Percentiles rank a stretch among this genome's conserved stretches.
Evolutionary conservation across 2,888 invertebrate species (phyloP).

Genomic region (Beris morrisii): DNA sequence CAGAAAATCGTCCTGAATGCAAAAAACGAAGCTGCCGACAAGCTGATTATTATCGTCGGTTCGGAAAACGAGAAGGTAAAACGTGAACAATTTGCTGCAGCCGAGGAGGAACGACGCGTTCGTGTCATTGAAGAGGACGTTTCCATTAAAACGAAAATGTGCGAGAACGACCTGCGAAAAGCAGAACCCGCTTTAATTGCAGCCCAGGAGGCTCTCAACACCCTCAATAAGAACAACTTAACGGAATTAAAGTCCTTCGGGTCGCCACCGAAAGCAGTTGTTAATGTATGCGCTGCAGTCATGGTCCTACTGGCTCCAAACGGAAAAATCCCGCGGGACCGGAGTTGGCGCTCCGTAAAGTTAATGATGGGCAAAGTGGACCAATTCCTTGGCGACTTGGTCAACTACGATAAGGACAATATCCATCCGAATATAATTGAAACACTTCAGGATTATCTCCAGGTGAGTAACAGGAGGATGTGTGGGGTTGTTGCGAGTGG

Average conservation of each 20-base stretch:
- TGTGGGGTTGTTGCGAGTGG: too few relatives aligned
- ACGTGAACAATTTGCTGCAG: conserved; percentile 78
- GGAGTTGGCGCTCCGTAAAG: conserved; percentile 93
- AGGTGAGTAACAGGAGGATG: conserved; percentile 41
- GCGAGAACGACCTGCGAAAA: conserved; percentile 86
- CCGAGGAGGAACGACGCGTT: conserved; percentile 89
- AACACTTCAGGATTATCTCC: conserved; percentile 60
- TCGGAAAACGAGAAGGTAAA: conserved; percentile 91
- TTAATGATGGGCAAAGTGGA: conserved; percentile 89
- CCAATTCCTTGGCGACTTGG: conserved; percentile 79
- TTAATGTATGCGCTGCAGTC: conserved; percentile 85
- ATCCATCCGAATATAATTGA: conserved; percentile 87
- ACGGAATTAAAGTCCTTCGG: conserved; percentile 95
- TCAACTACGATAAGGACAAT: conserved; percentile 91
- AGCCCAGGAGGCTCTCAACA: conserved; percentile 77
- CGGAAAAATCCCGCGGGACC: conserved; percentile 87
- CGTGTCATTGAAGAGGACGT: conserved; percentile 89
- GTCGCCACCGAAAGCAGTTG: conserved; percentile 88
- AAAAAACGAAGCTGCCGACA: conserved; percentile 90
- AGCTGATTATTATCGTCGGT: conserved; percentile 83
- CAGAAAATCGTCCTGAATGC: conserved; percentile 84
- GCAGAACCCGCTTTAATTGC: conserved; percentile 91
- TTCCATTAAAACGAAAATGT: conserved; percentile 80
- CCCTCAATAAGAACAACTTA: conserved; percentile 92
- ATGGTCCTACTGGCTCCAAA: conserved; percentile 80